Base-by-base conservation (phyloP, 2,888 invertebrate species). In the Habroteleia sp. region DNA sequence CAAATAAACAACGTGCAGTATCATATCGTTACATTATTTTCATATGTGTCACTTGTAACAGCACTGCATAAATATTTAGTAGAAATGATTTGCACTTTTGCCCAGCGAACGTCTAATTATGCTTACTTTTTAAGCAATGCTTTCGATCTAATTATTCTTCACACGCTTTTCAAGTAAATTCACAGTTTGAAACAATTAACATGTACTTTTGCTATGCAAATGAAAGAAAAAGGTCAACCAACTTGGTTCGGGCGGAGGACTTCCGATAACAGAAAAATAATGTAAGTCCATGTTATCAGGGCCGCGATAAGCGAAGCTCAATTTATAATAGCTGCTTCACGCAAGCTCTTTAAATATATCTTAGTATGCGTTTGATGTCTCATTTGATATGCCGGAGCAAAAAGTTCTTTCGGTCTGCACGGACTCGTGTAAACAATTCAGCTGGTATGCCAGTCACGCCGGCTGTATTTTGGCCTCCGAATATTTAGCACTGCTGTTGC, bases 291-390 rank as follows among this genome's bases (percentile, higher is more conserved):
- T 10, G 33, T 44, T 69, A 69, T 71, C 71, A 14, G 13, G 14
- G 14, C 1, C 11, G 16, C 62, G 71, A 71, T 71, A 71, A 71
- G 62, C 27, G 27, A 39, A 5, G 46, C 54, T 71, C 71, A 71
- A 71, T 71, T 71, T 71, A 71, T 62, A 62, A 71, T 71, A 31
- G 62, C 41, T 39, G 41, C 54, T 71, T 54, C 71, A 71, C 37
- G 71, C 62, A 46, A 62, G 54, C 54, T 54, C 54, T 35, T 62
- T 46, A 50, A 54, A 62, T 41, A 20, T 62, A 62, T 62, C 62
- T 62, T 54, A 23, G 54, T 54, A 46, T 62, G 46, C 62, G 54
- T 71, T 71, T 71, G 71, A 71, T 71, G 54, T 71, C 62, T 54
- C 71, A 71, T 71, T 62, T 71, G 71, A 71, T 71, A 71, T 71